Conservation (phyloP, 2,797 vertebrate genomes). For the Pteropus rufus region DNA sequence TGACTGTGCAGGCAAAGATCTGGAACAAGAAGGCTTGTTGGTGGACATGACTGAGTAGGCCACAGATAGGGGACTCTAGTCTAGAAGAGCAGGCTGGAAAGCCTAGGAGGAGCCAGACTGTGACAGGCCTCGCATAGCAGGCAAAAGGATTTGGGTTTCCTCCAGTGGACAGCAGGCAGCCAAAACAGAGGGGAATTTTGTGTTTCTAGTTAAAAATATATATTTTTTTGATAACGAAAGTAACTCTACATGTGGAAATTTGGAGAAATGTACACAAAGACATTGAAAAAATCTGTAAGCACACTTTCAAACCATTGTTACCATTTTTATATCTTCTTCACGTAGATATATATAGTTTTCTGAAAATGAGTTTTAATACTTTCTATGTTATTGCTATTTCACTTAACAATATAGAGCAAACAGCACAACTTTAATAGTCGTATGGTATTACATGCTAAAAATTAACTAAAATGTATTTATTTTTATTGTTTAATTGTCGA, state of each 20-base stretch:
- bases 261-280: background rate
- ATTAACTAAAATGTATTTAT: background rate
- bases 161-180: background rate
- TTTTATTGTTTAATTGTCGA: background rate
- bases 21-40: background rate
- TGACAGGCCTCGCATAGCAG: background rate
- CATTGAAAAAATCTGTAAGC: background rate
- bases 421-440: background rate
- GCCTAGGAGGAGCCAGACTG: background rate
- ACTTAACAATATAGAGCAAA: background rate
- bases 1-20: background rate
- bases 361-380: background rate
- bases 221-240: background rate
- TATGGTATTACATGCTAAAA: background rate
- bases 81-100: background rate
- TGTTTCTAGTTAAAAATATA: background rate
- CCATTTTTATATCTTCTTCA: background rate
- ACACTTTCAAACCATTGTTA: background rate
- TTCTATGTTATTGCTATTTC: background rate
- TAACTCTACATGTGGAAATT: background rate
- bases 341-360: background rate
- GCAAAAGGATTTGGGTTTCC: background rate
- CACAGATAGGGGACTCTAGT: accelerated
- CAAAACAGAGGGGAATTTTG: background rate
- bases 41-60: background rate